Base-by-base conservation (phyloP, 2,113 vertebrate genomes). In the Oncorhynchus nerka region DNA sequence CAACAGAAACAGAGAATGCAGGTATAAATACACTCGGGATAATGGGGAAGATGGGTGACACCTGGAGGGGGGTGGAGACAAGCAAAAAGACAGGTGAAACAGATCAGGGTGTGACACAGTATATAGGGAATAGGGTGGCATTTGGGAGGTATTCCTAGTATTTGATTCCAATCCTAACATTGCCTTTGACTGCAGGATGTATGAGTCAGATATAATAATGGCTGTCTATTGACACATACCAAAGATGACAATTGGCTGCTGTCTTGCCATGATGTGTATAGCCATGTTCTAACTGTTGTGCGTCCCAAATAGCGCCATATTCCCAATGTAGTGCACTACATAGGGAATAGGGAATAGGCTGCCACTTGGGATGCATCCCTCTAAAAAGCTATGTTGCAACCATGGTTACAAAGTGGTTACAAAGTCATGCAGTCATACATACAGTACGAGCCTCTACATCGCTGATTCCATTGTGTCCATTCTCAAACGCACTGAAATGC, bases 401-500 rank as follows among this genome's bases (percentile, higher is more conserved):
- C 39, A 45, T 45, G 39, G 39, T 45, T 3, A 45, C 39, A 45
- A 24, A 26, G 28, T 65, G 22, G 24, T 26, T 26, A 65, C 22
- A 65, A 13, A 67, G 65, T 16, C 24, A 32, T 15, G n/a, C 65
- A 32, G 8, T 12, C 64, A 66, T 0, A 32, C 65, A 65, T 22
- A 67, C 30, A 30, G 62, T 26, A 9, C 26, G 9, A 55, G 13
- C 12, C 51, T 55, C 12, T 19, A 55, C 51, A 19, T 55, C 51
- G 4, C 51, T 55, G 3, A 11, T 32, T 20, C 19, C 15, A 28
- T 45, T 68, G 67, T 34, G 67, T 45, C 32, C 6, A 68, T 68
- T 68, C 80, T 85, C 77, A 75, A 59, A 74, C 19, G 48, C 39
- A 73, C 70, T 74, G 64, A 57, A 66, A 51, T 74, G 28, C 82